Percentiles rank a stretch among this genome's conserved stretches.
Conservation (phyloP, 2,113 vertebrate species). For the Opisthocomus hoazin region DNA sequence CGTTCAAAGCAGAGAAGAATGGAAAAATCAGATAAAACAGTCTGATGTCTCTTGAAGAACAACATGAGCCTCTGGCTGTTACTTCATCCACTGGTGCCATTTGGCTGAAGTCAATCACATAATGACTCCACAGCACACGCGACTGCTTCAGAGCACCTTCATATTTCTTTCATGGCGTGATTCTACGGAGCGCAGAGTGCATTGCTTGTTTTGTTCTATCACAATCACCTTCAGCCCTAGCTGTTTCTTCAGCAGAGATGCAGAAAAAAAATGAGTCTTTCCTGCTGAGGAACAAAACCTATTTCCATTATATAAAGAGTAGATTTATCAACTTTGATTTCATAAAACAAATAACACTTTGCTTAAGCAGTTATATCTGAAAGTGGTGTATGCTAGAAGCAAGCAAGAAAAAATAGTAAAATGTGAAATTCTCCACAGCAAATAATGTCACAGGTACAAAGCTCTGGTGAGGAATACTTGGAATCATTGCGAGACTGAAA, state of each 20-base stretch:
- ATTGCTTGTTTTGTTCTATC: background rate
- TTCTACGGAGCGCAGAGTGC: background rate
- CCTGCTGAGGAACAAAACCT: background rate
- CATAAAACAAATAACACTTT: background rate
- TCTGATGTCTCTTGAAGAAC: background rate
- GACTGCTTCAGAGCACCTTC: background rate
- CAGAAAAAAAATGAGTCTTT: background rate
- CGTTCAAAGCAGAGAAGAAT: background rate
- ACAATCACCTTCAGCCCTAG: background rate
- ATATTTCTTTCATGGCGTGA: background rate
- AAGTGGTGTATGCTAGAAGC: background rate
- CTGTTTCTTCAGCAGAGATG: background rate
- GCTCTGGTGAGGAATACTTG: background rate
- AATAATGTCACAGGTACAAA: background rate
- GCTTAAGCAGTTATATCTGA: background rate
- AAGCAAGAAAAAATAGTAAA: background rate
- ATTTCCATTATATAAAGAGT: background rate
- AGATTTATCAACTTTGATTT: background rate
- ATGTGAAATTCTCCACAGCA: background rate
- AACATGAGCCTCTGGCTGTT: background rate
- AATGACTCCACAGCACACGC: background rate
- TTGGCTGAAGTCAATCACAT: background rate
- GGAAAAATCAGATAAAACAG: constrained; percentile 7
- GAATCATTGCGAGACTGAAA: background rate
- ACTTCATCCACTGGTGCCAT: background rate